These are phyloP conservation scores for Sarcophaga rosellei DNA, from an alignment of 2,888 invertebrate species.

Conservation along the genomic window DNA sequence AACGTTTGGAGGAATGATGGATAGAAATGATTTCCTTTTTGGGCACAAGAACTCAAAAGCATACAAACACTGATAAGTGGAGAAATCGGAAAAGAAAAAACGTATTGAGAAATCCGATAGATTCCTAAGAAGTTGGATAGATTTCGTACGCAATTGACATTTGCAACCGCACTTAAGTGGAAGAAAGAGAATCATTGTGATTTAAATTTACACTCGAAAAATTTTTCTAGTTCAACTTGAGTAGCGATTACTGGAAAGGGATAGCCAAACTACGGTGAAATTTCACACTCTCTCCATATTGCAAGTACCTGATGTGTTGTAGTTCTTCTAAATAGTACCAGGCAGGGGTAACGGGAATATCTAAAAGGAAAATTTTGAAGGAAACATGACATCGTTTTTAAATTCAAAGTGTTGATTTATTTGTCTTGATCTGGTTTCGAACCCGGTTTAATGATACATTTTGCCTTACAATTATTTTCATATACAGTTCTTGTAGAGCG, in stretches of 20 bases:
- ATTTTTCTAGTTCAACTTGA: neutral
- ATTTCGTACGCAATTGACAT: constrained; percentile 71
- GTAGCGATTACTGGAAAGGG: neutral
- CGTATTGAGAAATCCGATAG: constrained; percentile 31
- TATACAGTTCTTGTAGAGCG: too few species aligned
- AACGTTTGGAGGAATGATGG: constrained; percentile 32
- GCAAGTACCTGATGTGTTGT: too few species aligned
- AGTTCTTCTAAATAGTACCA: too few species aligned
- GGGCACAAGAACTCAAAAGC: neutral
- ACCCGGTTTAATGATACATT: too few species aligned
- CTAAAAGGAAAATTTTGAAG: too few species aligned
- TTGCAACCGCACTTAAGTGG: constrained; percentile 71
- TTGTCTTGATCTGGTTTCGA: too few species aligned
- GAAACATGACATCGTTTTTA: too few species aligned
- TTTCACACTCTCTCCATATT: too few species aligned
- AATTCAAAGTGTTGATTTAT: too few species aligned
- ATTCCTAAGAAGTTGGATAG: constrained; percentile 67
- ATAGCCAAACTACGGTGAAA: too few species aligned
- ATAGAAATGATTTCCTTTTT: constrained; percentile 52
- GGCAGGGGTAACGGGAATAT: too few species aligned
- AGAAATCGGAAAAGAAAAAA: constrained; percentile 3
- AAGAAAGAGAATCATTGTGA: constrained; percentile 38
- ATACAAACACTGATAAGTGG: constrained; percentile 9
- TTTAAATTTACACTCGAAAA: constrained; percentile 39
- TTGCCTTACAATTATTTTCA: too few species aligned